phyloP scores from a whole-genome alignment of 2,888 invertebrate species.

The Spatulosminthurus flaviceps region DNA sequence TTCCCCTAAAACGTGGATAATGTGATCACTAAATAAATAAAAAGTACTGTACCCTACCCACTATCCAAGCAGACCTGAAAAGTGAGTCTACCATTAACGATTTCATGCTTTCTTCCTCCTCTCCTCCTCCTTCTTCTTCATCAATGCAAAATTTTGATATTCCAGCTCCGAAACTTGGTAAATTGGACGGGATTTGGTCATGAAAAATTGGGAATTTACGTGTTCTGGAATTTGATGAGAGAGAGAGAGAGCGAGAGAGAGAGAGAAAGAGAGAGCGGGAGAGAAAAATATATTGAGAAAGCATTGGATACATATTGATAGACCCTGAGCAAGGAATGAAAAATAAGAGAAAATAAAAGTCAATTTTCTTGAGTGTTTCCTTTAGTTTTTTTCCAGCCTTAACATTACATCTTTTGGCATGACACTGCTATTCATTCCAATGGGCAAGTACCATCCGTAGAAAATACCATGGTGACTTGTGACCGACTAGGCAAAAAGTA shows the following conservation, averaged over 20 bases:
- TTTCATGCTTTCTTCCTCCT: too few species aligned
- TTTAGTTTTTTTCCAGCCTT: background rate
- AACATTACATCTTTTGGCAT: background rate
- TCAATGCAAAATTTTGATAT: background rate
- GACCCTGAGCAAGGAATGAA: background rate
- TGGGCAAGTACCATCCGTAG: too few species aligned
- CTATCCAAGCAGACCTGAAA: too few species aligned
- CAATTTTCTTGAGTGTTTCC: constrained; percentile 10
- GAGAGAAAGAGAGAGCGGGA: background rate
- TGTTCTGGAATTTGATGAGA: constrained; percentile 18
- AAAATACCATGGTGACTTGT: too few species aligned
- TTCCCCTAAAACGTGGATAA: too few species aligned
- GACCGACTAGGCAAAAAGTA: too few species aligned
- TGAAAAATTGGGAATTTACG: constrained; percentile 23
- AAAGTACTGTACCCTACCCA: too few species aligned
- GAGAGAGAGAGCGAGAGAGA: background rate
- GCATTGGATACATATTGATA: background rate
- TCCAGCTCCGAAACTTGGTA: background rate
- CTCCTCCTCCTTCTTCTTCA: too few species aligned
- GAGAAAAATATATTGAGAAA: background rate
- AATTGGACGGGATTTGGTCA: constrained; percentile 1
- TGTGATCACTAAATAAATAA: too few species aligned
- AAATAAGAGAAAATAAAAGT: constrained; percentile 4
- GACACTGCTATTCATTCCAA: too few species aligned
- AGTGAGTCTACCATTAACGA: too few species aligned